phyloP scores from a whole-genome alignment of 2,113 vertebrate species.

The Cacatua alba region DNA sequence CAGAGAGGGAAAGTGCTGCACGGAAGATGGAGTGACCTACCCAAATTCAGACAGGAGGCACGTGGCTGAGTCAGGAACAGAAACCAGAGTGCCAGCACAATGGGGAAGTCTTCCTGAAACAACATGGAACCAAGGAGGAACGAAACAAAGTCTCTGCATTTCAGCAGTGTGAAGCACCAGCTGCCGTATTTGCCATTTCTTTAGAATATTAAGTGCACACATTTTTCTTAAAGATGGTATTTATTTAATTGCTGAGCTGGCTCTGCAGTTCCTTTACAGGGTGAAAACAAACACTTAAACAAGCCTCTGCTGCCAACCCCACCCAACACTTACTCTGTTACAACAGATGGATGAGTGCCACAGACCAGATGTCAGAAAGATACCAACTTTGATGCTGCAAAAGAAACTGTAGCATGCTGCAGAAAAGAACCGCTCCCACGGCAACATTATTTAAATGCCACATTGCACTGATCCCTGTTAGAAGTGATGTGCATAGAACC shows the following conservation, averaged over 20 bases:
- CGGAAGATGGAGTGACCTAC: constrained; percentile 24
- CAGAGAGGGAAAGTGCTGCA: background rate
- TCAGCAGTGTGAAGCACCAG: background rate
- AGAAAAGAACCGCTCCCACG: background rate
- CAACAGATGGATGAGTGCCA: constrained; percentile 47
- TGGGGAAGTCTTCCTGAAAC: background rate
- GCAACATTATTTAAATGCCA: background rate
- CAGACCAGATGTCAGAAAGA: constrained; percentile 37
- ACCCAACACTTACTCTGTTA: constrained; percentile 52
- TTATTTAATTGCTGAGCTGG: background rate
- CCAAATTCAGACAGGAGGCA: constrained; percentile 18
- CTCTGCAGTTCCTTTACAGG: background rate
- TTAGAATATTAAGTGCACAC: background rate
- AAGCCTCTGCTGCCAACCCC: constrained; percentile 24
- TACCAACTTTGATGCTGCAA: constrained; percentile 23
- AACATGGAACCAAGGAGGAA: background rate
- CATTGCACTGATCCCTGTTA: background rate
- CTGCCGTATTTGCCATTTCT: background rate
- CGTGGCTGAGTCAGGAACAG: constrained; percentile 12
- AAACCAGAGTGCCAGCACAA: background rate
- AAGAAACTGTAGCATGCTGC: background rate
- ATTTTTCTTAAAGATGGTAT: background rate
- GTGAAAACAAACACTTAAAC: constrained; percentile 53
- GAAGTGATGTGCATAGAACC: background rate
- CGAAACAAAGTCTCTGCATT: background rate